Evolutionary conservation across 2,888 invertebrate species (phyloP), one percentile per base, ranked within the genome.

Genomic region (Pristionchus entomophagus): DNA sequence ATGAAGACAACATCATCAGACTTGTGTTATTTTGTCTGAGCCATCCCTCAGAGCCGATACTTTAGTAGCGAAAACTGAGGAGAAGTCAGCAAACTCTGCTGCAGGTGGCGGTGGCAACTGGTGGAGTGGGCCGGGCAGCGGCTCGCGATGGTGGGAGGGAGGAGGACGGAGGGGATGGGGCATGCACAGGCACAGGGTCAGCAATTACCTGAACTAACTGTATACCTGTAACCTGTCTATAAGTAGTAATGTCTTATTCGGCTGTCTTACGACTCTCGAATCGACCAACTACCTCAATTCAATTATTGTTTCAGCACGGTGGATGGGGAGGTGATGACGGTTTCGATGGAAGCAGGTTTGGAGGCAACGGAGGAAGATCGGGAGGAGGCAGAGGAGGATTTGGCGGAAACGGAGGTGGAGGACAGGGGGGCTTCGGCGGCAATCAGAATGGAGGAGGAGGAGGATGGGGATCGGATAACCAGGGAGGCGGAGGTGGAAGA

Each of bases 101-200:
- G n/a, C n/a, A n/a, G n/a, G n/a, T n/a, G n/a, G n/a, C n/a, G n/a
- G n/a, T n/a, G 82, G 82, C 14, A 59, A 82, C 41, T 82, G 82
- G 82, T 82, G 82, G 82, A 45, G n/a, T 3, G 59, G 82, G 17
- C 82, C 56, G 0, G 82, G 59, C 38, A 82, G 82, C 22, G 59
- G 80, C 0, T 38, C 38, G 2, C 51, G 59, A 59, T 82, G 82
- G 82, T 82, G 82, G 78, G 78, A 80, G 22, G 51, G 78, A 32
- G 51, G 78, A 77, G 77, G 77, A 17, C 5, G 77, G 32, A 26
- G 73, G 8, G 77, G 77, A 41, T 77, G 77, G 77, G 77, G 41
- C 10, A 12, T 41, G 17, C 77, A 65, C 35, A 29, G 35, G 32
- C 65, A 65, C 22, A 35, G 65, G 19, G 65, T 65, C 4, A 35